Base-by-base conservation (phyloP, 1,140 invertebrate genomes). In the Bombus confusus region DNA sequence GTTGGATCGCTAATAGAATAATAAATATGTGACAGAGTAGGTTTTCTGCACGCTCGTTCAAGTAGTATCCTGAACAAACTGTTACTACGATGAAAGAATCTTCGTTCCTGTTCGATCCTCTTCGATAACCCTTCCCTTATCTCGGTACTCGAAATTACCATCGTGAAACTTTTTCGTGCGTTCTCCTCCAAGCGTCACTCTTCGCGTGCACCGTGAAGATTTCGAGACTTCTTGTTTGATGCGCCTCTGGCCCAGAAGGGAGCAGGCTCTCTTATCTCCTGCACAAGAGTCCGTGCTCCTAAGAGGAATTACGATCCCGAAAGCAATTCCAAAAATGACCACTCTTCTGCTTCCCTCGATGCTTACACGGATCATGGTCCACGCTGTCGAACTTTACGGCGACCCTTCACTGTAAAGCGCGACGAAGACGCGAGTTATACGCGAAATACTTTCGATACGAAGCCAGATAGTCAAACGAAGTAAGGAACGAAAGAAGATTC, bases 1-100 rank as follows among this genome's bases (percentile, higher is more conserved):
- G 86, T 89, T 82, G 89, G 89, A 91, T 93, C 91, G 88, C 90
- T 94, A 93, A 94, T 94, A 93, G 93, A 94, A 94, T 94, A 94
- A 94, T 94, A 94, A 94, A 94, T 93, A 62, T 62, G 13, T 62
- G 93, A 73, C 87, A 22, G 39, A 75, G 66, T 79, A 80, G 79
- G 86, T 89, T 92, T 92, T 91, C 18, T 83, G 80, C 89, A 85
- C 84, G 62, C 86, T 74, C 81, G 74, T 74, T 10, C 52, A 47
- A 31, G 25, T 34, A 41, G 68, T 78, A 87, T 92, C 88, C 89
- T 91, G 88, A 92, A 91, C 86, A 93, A 85, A 80, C 78, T 39
- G 77, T 66, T 52, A 68, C 64, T 2, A 25, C 39, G 9, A 57
- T 31, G 57, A 31, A 85, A 31, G n/a, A 52, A 31, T 34, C 18